Percentiles rank a stretch among this genome's conserved stretches.
phyloP scores from a whole-genome alignment of 2,113 vertebrate genomes.

The Mugil cephalus region DNA sequence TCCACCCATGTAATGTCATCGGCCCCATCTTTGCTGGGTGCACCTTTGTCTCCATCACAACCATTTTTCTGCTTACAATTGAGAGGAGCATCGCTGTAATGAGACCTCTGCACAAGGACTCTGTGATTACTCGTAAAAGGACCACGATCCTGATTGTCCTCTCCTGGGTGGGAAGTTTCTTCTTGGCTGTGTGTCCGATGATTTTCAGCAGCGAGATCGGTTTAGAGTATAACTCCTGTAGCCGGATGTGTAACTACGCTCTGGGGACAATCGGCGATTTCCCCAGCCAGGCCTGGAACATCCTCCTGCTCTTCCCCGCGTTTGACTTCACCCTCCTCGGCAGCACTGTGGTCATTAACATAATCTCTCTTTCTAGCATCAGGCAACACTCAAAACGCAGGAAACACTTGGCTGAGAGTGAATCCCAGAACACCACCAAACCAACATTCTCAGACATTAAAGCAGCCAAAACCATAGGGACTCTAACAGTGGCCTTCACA shows the following conservation, averaged over 20 bases:
- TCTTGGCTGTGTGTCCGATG: conserved; percentile 81
- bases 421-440: conserved; percentile 69
- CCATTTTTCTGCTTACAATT: conserved; percentile 83
- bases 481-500: conserved; percentile 83
- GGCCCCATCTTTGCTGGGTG: conserved; percentile 86
- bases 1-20: conserved; percentile 83
- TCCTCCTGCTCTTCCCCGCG: conserved; percentile 83
- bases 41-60: conserved; percentile 86
- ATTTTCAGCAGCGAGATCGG: conserved; percentile 82
- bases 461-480: conserved; percentile 85
- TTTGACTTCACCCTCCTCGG: conserved; percentile 86
- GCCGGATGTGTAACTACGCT: conserved; percentile 87
- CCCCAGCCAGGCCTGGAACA: conserved; percentile 80
- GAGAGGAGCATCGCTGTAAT: conserved; percentile 85
- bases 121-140: conserved; percentile 82
- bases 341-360: conserved; percentile 82
- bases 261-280: conserved; percentile 63
- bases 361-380: conserved; percentile 85
- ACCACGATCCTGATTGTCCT: conserved; percentile 79
- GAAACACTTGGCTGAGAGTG: conserved; percentile 77
- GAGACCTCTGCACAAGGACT: conserved; percentile 83
- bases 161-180: conserved; percentile 85
- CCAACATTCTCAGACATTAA: conserved; percentile 86
- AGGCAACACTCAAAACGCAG: conserved; percentile 83
- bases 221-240: conserved; percentile 86